These are phyloP conservation scores for Alloplasta piceator DNA, from an alignment of 2,888 invertebrate species.

Conservation along the genomic window DNA sequence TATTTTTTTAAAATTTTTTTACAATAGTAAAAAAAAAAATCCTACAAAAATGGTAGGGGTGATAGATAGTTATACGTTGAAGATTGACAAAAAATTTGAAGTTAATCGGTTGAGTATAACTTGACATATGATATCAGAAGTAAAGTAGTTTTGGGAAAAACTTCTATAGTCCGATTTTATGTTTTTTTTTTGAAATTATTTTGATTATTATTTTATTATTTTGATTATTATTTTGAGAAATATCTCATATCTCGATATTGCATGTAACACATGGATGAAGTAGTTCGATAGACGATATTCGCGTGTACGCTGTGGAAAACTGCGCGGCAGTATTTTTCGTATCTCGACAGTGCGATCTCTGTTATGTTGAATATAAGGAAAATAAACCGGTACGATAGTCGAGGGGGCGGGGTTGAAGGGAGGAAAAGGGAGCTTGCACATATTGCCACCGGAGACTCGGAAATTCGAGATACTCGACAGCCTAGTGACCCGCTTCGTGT, in stretches of 20 bases:
- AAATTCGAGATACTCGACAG: slow-evolving; percentile 74
- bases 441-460: slow-evolving; percentile 73
- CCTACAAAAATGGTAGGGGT: no score
- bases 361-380: slow-evolving; percentile 29
- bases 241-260: background rate
- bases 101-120: no score
- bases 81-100: no score
- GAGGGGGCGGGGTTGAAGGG: background rate
- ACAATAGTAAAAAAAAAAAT: no score
- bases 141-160: no score
- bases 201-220: no score
- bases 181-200: no score
- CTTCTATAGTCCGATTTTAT: no score
- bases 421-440: slow-evolving; percentile 50
- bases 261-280: background rate
- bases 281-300: background rate
- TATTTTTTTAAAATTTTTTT: no score
- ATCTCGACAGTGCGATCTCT: slow-evolving; percentile 26
- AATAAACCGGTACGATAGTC: slow-evolving; percentile 28
- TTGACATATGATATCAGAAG: no score
- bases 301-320: background rate
- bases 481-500: slow-evolving; percentile 81
- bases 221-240: no score
- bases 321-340: background rate
- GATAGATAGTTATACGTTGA: no score